Evolutionary conservation across 1,140 invertebrate genomes (phyloP), one percentile per base, ranked within the genome.

Genomic region (Agraylea sexmaculata): DNA sequence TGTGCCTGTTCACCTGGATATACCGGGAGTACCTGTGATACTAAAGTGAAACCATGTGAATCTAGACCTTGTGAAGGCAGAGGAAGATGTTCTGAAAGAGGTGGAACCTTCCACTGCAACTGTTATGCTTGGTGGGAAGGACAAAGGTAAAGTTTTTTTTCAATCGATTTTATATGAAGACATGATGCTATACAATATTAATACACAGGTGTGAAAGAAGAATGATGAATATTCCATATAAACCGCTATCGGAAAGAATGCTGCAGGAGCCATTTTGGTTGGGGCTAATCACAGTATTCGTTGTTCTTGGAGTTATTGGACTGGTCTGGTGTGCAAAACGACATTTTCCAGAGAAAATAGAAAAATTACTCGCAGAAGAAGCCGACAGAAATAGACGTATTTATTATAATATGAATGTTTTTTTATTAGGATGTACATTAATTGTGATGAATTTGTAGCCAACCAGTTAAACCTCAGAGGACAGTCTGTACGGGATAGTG

Each of bases 221-320:
- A 18, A 74, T 78, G 64, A 51, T 70, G 40, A 59, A 71, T 47
- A 80, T 81, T 46, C 77, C 77, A 1, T 80, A 72, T 55, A 78
- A 75, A 46, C 78, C 78, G 2, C 52, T 82, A 16, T 76, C 76
- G 27, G 68, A 83, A 39, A 57, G 81, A 16, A 85, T 87, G 81
- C 62, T 86, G 4, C 77, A 84, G 50, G 82, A 87, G 56, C 82
- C 82, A 0, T 86, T 87, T 57, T 87, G 82, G 82, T 59, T 87
- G 11, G 82, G 82, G 2, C 64, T 87, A 11, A 81, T 86, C 53
- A 82, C 82, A 0, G 81, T 87, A 7, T 78, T 77, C 40, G 69
- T 78, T 4, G 81, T 86, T 5, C 66, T 87, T 43, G 72, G 70
- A 23, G 65, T 80, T 15, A 78, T 87, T 44, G 80, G 79, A 7